These are phyloP conservation scores for Brienomyrus brachyistius DNA, from an alignment of 2,113 vertebrate genomes.

Conservation along the genomic window DNA sequence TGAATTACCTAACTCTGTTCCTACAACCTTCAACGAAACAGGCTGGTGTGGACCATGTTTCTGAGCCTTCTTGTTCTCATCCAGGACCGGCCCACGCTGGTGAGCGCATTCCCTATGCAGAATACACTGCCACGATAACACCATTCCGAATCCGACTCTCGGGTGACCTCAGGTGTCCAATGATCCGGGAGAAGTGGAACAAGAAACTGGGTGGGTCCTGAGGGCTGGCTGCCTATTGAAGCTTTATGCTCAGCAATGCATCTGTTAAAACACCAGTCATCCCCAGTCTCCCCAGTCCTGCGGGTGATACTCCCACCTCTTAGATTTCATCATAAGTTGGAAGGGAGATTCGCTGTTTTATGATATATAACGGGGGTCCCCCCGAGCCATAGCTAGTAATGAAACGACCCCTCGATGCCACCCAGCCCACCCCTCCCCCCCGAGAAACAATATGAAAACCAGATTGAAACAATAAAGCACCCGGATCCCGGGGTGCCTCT, in stretches of 20 bases:
- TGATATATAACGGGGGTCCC: not conserved
- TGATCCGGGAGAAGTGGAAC: conserved; percentile 3
- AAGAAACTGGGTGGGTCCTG: conserved; percentile 32
- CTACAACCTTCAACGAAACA: not conserved
- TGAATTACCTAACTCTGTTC: too few species aligned
- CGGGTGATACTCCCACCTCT: conserved; percentile 35
- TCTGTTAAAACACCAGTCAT: conserved; percentile 47
- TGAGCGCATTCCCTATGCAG: not conserved
- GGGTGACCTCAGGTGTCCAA: not conserved
- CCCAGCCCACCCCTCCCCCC: not conserved
- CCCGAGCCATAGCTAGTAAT: not conserved
- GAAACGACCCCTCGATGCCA: not conserved
- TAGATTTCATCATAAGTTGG: conserved; percentile 35
- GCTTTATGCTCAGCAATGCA: conserved; percentile 53
- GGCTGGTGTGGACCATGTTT: not conserved
- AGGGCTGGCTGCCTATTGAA: conserved; percentile 44
- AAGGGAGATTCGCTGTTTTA: conserved; percentile 13
- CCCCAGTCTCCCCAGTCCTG: conserved; percentile 32
- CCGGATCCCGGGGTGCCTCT: not conserved
- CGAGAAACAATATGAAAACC: not conserved
- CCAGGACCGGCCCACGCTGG: not conserved
- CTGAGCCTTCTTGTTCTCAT: not conserved
- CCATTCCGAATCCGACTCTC: not conserved
- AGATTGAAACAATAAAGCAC: not conserved
- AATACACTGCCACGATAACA: not conserved